These are phyloP conservation scores for Campylomormyrus numenius DNA, from an alignment of 2,113 vertebrate species.

Conservation along the genomic window DNA sequence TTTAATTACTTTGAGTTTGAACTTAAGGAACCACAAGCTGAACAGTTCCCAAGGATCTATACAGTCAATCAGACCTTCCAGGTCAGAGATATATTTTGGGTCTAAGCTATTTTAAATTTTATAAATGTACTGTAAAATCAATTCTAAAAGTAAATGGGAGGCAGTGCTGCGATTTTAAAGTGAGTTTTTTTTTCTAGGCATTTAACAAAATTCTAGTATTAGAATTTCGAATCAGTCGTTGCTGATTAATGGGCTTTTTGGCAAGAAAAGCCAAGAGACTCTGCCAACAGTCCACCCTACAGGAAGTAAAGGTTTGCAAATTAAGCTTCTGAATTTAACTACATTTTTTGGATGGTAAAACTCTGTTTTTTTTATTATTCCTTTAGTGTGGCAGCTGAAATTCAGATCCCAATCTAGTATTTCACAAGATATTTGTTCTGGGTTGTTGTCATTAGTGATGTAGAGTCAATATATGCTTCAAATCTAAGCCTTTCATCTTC, in stretches of 20 bases:
- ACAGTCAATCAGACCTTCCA: background rate
- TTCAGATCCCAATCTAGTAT: background rate
- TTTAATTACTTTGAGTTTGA: background rate
- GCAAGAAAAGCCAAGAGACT: background rate
- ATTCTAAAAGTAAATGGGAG: background rate
- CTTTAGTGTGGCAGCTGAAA: background rate
- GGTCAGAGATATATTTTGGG: background rate
- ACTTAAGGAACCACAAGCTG: background rate
- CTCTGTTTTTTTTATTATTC: background rate
- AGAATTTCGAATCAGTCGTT: background rate
- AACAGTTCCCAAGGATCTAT: background rate
- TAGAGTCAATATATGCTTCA: background rate
- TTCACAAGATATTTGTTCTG: background rate
- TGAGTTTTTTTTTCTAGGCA: background rate
- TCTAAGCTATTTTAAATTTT: background rate
- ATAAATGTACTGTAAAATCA: background rate
- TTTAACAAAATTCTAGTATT: background rate
- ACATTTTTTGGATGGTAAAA: background rate
- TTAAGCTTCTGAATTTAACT: background rate
- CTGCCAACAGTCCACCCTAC: background rate
- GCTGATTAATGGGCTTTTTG: background rate
- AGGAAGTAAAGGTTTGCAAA: background rate
- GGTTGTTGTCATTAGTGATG: background rate
- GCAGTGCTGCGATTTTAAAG: background rate
- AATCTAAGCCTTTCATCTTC: background rate